Evolutionary conservation across 2,797 vertebrate species (phyloP).

Genomic region (Acrossocheilus wenchowensis): DNA sequence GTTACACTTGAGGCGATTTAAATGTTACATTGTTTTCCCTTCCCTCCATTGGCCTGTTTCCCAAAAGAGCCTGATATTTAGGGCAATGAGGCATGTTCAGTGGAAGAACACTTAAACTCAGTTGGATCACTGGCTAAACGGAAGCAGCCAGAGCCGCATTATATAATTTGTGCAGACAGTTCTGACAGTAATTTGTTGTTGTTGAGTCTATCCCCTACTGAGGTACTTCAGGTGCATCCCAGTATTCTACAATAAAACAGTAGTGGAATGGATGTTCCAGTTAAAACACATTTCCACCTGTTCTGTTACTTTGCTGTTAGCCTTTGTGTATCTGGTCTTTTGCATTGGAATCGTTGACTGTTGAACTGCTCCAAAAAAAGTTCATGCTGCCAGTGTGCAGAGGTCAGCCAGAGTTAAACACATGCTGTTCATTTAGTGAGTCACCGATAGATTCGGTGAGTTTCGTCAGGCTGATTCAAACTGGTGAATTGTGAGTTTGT

Average conservation of each 20-base stretch:
- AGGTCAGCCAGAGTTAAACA: constrained; percentile 50
- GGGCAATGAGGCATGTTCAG: constrained; percentile 30
- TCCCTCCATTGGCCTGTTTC: constrained; percentile 1
- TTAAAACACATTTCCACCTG: constrained; percentile 35
- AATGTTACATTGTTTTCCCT: constrained; percentile 38
- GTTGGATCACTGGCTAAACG: constrained; percentile 11
- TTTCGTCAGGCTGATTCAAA: neutral
- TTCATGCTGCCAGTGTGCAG: constrained; percentile 24
- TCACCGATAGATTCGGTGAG: neutral
- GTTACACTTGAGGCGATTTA: constrained; percentile 18
- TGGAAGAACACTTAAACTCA: constrained; percentile 31
- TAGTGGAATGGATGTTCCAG: neutral
- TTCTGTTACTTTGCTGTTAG: constrained; percentile 23
- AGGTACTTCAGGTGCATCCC: neutral
- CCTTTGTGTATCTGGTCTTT: neutral
- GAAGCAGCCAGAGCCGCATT: neutral
- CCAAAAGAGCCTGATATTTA: constrained; percentile 32
- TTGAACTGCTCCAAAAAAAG: neutral
- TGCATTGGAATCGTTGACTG: neutral
- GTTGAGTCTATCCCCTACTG: constrained; percentile 14
- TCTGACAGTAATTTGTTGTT: constrained; percentile 35
- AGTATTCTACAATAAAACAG: constrained; percentile 2
- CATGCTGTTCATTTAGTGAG: constrained; percentile 24
- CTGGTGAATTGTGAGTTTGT: neutral
- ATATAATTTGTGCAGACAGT: constrained; percentile 12